Evolutionary conservation across 2,797 vertebrate species (phyloP).

Genomic region (Calcarius lapponicus): DNA sequence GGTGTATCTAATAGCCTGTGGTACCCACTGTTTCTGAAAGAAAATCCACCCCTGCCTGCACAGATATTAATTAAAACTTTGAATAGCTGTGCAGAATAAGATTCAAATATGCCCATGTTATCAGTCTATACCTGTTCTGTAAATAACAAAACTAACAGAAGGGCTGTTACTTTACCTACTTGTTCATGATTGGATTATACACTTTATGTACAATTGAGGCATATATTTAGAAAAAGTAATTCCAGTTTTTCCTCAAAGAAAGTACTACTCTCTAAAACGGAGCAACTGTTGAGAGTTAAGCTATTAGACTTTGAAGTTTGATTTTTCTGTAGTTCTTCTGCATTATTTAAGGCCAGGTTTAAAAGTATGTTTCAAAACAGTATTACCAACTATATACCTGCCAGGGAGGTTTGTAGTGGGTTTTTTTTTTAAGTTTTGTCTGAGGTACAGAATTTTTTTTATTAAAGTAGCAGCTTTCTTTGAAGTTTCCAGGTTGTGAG

Average conservation of each 20-base stretch:
- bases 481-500: neutral
- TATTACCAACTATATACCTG: neutral
- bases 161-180: neutral
- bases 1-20: neutral
- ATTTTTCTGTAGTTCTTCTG: neutral
- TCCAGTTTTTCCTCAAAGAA: neutral
- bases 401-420: neutral
- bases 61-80: neutral
- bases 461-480: neutral
- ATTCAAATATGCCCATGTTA: neutral
- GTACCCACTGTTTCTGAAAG: neutral
- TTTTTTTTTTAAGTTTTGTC: neutral
- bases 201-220: neutral
- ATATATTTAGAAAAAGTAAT: neutral
- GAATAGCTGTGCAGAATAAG: neutral
- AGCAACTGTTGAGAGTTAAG: neutral
- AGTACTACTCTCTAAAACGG: neutral
- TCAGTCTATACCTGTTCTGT: neutral
- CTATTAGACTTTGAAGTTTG: neutral
- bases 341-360: neutral
- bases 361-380: neutral
- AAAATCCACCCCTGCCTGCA: neutral
- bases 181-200: neutral
- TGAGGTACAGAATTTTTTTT: neutral
- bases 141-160: neutral